Evolutionary conservation across 2,888 invertebrate genomes (phyloP).

Genomic region (Unio pictorum): DNA sequence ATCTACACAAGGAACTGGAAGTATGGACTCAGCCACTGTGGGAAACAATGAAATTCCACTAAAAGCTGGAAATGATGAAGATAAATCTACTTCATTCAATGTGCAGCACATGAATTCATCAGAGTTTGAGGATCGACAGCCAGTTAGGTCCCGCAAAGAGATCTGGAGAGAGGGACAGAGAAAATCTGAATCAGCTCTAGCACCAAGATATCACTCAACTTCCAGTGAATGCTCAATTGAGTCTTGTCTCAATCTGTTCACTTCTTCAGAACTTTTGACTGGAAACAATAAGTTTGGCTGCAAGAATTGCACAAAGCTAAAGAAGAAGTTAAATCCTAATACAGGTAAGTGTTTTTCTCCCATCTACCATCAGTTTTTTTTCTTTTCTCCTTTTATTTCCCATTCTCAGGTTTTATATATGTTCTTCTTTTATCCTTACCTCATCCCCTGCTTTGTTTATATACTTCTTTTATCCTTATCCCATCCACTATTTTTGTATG

Average conservation of each 20-base stretch:
- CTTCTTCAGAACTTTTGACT: constrained; percentile 89
- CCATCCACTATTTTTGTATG: too few species aligned
- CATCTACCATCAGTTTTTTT: too few species aligned
- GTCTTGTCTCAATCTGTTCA: constrained; percentile 94
- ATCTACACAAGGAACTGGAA: too few species aligned
- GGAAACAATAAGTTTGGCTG: constrained; percentile 95
- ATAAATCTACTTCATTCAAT: constrained; percentile 1
- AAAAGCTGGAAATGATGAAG: neutral
- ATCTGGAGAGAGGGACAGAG: constrained; percentile 33
- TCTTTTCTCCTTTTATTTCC: too few species aligned
- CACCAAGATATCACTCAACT: constrained; percentile 73
- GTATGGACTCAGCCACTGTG: too few species aligned
- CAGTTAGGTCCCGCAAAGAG: constrained; percentile 19
- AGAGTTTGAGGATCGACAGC: constrained; percentile 1
- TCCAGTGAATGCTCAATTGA: constrained; percentile 78
- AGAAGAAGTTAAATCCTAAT: constrained; percentile 42
- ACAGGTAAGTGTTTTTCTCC: constrained; percentile 28
- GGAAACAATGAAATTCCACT: too few species aligned
- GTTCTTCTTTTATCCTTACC: too few species aligned
- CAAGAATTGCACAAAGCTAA: constrained; percentile 82
- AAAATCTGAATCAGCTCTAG: constrained; percentile 35
- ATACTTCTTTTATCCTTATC: too few species aligned
- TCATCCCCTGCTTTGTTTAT: too few species aligned
- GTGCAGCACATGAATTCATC: too few species aligned
- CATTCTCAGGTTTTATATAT: too few species aligned